A percentile compares a stretch with the other conserved stretches of the same genome.
These are phyloP conservation scores for Achlya flavicornis DNA, from an alignment of 2,888 invertebrate species.

Conservation along the genomic window DNA sequence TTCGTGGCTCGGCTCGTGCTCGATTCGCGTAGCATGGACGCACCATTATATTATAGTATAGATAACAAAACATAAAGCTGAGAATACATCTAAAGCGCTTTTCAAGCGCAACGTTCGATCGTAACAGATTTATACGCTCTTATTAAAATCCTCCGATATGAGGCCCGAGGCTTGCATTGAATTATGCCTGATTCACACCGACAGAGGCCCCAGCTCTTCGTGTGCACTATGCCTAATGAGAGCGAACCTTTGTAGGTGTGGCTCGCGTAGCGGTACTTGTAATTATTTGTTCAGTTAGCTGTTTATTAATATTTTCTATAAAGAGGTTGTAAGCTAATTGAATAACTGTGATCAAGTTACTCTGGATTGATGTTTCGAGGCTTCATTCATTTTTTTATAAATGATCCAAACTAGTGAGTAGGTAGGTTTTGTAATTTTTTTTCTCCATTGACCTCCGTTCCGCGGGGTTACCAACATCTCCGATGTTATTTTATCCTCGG, in stretches of 20 bases:
- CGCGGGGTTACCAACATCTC: too few relatives aligned
- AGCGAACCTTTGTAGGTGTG: constrained; percentile 45
- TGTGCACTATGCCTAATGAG: constrained; percentile 57
- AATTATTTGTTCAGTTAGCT: constrained; percentile 33
- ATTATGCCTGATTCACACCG: constrained; percentile 29
- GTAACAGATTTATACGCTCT: constrained; percentile 22
- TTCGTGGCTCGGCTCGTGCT: too few relatives aligned
- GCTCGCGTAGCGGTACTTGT: constrained; percentile 44
- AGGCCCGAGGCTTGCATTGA: constrained; percentile 22
- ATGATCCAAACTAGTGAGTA: too few relatives aligned
- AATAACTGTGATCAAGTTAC: not conserved
- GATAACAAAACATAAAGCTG: not conserved
- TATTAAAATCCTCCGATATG: constrained; percentile 18
- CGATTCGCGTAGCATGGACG: too few relatives aligned
- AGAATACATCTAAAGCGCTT: not conserved
- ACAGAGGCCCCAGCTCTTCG: constrained; percentile 20
- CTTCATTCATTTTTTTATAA: too few relatives aligned
- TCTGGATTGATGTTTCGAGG: too few relatives aligned
- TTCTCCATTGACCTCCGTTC: too few relatives aligned
- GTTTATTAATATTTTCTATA: not conserved
- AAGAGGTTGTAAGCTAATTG: not conserved
- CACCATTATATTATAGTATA: too few relatives aligned
- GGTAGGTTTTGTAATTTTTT: too few relatives aligned
- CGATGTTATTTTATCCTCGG: too few relatives aligned
- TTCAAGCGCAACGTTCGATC: not conserved